A percentile compares a stretch with the other conserved stretches of the same genome.
Evolutionary conservation across 2,888 invertebrate species (phyloP).

Genomic region (Celastrina argiolus): DNA sequence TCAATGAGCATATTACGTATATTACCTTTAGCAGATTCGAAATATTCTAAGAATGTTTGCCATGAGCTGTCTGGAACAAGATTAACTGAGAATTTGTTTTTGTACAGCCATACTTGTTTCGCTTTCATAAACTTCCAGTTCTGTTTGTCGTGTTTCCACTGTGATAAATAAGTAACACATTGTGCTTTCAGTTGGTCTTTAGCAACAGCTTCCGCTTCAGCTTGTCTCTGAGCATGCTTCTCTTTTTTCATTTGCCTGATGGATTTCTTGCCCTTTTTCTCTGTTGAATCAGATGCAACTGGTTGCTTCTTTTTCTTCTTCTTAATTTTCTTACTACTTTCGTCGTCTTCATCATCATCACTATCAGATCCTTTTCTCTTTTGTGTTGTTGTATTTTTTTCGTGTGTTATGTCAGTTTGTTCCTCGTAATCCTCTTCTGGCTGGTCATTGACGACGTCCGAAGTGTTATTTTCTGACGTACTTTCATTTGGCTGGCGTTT

Average conservation of each 20-base stretch:
- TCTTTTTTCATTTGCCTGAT: slow-evolving; percentile 82
- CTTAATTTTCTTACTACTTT: slow-evolving; percentile 43
- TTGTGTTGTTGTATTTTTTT: slow-evolving; percentile 25
- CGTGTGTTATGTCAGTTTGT: slow-evolving; percentile 34
- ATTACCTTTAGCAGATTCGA: slow-evolving; percentile 82
- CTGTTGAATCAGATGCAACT: slow-evolving; percentile 41
- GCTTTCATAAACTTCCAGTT: slow-evolving; percentile 91
- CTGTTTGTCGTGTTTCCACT: slow-evolving; percentile 83
- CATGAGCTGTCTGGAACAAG: slow-evolving; percentile 81
- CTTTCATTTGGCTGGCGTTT: slow-evolving; percentile 22
- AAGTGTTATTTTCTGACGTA: slow-evolving; percentile 14
- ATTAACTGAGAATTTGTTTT: slow-evolving; percentile 80
- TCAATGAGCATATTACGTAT: slow-evolving; percentile 79
- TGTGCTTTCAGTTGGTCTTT: slow-evolving; percentile 78
- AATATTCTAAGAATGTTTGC: slow-evolving; percentile 83
- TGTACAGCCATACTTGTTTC: slow-evolving; percentile 86
- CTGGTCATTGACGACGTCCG: slow-evolving; percentile 8
- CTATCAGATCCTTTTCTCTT: slow-evolving; percentile 38
- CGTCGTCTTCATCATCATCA: slow-evolving; percentile 52
- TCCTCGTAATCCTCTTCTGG: slow-evolving; percentile 8
- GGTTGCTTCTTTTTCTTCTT: slow-evolving; percentile 58
- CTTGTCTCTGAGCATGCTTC: slow-evolving; percentile 77
- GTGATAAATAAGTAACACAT: slow-evolving; percentile 81
- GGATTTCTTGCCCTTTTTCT: slow-evolving; percentile 74
- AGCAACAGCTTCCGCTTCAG: slow-evolving; percentile 71